Percentiles rank a stretch among this genome's conserved stretches.
These are phyloP conservation scores for Microtus pennsylvanicus DNA, from an alignment of 2,113 vertebrate species.

Conservation along the genomic window DNA sequence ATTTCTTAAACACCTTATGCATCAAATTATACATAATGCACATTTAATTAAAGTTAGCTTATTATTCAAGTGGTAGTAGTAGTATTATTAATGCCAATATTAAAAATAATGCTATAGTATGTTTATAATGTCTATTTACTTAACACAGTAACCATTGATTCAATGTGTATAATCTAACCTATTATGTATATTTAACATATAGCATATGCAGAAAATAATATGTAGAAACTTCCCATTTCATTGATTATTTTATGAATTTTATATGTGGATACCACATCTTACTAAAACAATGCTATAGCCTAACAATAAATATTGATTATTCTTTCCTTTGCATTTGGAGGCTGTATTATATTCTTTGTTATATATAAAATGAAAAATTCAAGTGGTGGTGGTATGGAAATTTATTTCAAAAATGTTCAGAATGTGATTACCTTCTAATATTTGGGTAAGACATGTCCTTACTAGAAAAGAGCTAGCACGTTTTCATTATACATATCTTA, in stretches of 20 bases:
- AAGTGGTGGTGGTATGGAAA: neutral
- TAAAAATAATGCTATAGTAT: neutral
- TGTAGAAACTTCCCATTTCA: slow-evolving; percentile 9
- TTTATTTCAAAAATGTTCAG: neutral
- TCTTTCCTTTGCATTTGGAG: neutral
- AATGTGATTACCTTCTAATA: neutral
- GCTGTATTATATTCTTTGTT: neutral
- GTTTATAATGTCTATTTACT: neutral
- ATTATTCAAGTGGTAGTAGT: neutral
- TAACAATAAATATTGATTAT: neutral
- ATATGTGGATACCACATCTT: neutral
- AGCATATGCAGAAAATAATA: neutral
- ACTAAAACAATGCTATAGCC: neutral
- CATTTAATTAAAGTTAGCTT: neutral
- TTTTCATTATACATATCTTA: neutral
- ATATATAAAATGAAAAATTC: neutral
- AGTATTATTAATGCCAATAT: neutral
- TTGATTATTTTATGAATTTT: neutral
- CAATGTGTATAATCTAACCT: neutral
- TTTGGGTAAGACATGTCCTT: neutral
- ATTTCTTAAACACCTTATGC: neutral
- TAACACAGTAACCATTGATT: slow-evolving; percentile 27
- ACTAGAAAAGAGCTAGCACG: neutral
- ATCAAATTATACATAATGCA: neutral
- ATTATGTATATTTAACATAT: neutral